Evolutionary conservation across 2,888 invertebrate species (phyloP).

Genomic region (Dynastes maya): DNA sequence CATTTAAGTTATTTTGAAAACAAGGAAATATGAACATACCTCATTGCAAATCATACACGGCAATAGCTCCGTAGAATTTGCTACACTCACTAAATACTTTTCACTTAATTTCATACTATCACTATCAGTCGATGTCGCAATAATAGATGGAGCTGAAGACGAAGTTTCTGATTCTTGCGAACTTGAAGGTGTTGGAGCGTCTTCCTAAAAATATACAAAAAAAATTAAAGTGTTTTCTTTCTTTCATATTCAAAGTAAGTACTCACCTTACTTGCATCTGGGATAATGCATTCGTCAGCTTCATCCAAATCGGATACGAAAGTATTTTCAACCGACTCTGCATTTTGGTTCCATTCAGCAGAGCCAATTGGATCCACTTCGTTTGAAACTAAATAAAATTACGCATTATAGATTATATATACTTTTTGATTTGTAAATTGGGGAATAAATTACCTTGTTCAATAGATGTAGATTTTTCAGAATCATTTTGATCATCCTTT

Average conservation of each 20-base stretch:
- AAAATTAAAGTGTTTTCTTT: neutral
- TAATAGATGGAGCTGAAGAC: neutral
- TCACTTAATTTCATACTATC: conserved; percentile 39
- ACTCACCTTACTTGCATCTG: conserved; percentile 68
- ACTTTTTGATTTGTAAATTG: neutral
- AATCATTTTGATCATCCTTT: conserved; percentile 53
- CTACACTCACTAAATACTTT: conserved; percentile 38
- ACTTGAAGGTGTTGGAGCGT: neutral
- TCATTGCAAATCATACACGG: conserved; percentile 33
- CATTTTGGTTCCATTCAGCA: conserved; percentile 56
- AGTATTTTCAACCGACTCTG: conserved; percentile 60
- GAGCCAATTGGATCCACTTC: conserved; percentile 59
- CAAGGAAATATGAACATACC: neutral
- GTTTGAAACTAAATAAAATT: conserved; percentile 49
- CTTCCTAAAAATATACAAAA: conserved; percentile 23
- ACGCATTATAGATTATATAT: neutral
- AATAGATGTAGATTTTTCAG: conserved; percentile 47
- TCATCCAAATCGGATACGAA: conserved; percentile 44
- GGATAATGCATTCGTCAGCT: conserved; percentile 73
- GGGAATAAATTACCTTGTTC: conserved; percentile 51
- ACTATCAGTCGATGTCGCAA: neutral
- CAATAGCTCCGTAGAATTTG: conserved; percentile 3
- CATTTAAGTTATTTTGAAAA: no score
- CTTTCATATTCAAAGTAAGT: neutral
- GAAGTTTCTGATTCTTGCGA: conserved; percentile 9